phyloP scores from a whole-genome alignment of 2,113 vertebrate species.

The Microtus oregoni region DNA sequence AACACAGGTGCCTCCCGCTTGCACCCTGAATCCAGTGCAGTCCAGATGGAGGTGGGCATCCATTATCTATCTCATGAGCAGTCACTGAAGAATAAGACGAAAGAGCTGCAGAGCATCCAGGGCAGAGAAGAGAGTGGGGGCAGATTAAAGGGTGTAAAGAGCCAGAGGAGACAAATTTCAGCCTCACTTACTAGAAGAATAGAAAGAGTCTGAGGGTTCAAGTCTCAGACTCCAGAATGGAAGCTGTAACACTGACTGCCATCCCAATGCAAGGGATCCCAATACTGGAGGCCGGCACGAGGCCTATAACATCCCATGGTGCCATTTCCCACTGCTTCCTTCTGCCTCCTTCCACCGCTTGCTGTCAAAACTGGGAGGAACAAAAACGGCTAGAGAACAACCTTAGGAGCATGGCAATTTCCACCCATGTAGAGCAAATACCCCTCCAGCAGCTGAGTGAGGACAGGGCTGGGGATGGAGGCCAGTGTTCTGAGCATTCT shows the following conservation, averaged over 20 bases:
- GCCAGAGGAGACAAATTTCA: not conserved
- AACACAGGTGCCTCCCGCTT: not conserved
- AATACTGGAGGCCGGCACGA: not conserved
- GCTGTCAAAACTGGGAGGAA: not conserved
- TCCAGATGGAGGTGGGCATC: not conserved
- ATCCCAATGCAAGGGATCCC: too few species aligned
- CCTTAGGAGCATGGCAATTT: not conserved
- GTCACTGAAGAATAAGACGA: not conserved
- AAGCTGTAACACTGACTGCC: not conserved
- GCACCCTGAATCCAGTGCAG: not conserved
- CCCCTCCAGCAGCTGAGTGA: accelerated
- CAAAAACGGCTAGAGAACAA: too few species aligned
- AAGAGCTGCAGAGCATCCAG: not conserved
- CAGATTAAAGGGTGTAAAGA: too few species aligned
- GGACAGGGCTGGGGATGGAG: not conserved
- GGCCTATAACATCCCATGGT: not conserved
- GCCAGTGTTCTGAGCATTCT: too few species aligned
- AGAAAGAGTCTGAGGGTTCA: too few species aligned
- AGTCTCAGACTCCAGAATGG: not conserved
- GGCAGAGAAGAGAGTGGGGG: not conserved
- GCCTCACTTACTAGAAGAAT: not conserved
- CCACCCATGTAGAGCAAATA: too few species aligned
- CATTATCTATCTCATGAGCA: not conserved
- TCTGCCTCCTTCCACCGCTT: not conserved
- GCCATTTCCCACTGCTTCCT: not conserved